Evolutionary conservation across 2,113 vertebrate genomes (phyloP).

Genomic region (Eidolon helvum): DNA sequence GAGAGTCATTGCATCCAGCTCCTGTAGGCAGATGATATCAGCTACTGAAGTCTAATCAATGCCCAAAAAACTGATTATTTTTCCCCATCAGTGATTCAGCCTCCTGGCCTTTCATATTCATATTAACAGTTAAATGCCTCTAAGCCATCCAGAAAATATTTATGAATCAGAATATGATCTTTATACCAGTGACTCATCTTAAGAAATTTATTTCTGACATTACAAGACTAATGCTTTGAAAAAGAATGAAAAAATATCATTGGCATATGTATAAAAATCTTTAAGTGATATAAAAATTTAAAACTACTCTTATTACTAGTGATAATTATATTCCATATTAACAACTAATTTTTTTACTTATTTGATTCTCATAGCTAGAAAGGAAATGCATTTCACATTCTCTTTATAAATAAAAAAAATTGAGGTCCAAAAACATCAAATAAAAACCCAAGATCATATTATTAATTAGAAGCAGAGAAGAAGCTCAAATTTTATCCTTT

Average conservation of each 20-base stretch:
- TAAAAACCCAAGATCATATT: not conserved
- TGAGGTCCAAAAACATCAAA: not conserved
- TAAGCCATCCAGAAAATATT: slow-evolving; percentile 5
- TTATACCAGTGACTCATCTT: slow-evolving; percentile 44
- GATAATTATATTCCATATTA: not conserved
- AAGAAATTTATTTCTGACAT: slow-evolving; percentile 29
- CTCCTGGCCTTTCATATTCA: slow-evolving; percentile 18
- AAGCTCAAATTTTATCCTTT: not conserved
- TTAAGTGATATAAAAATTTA: not conserved
- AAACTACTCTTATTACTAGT: not conserved
- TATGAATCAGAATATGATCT: slow-evolving; percentile 31
- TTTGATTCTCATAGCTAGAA: not conserved
- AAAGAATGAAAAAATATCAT: not conserved
- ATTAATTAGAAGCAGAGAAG: not conserved
- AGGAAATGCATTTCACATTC: not conserved
- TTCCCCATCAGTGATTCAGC: not conserved
- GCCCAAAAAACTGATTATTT: not conserved
- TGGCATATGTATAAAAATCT: not conserved
- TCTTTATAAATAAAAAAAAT: not conserved
- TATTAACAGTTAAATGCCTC: slow-evolving; percentile 27
- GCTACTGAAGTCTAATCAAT: not conserved
- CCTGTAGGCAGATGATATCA: not conserved
- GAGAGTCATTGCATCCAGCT: not conserved
- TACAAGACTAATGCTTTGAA: not conserved
- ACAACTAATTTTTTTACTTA: not conserved